A percentile compares a stretch with the other conserved stretches of the same genome.
These are phyloP conservation scores for Nomada hirtipes DNA, from an alignment of 2,888 invertebrate species.

Conservation along the genomic window DNA sequence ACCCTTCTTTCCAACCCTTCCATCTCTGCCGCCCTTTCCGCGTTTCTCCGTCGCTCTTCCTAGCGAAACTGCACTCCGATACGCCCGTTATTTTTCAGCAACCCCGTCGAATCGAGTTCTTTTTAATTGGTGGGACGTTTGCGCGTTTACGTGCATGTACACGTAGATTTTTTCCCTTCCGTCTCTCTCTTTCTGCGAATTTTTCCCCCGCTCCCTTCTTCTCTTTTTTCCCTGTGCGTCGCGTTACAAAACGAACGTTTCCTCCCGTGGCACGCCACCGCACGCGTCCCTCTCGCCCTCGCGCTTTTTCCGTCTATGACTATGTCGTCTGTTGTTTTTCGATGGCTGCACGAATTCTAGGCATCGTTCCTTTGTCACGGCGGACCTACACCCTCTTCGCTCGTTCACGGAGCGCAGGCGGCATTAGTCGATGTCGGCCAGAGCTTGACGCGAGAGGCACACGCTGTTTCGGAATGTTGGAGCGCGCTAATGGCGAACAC, in stretches of 20 bases:
- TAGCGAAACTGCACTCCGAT: constrained; percentile 76
- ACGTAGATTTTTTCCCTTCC: constrained; percentile 16
- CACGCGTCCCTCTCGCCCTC: constrained; percentile 12
- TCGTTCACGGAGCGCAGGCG: neutral
- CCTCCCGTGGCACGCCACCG: neutral
- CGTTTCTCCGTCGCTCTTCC: constrained; percentile 58
- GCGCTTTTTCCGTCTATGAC: neutral
- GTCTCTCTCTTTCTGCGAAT: neutral
- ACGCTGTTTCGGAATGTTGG: constrained; percentile 22
- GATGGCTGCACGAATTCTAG: constrained; percentile 62
- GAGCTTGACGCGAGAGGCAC: constrained; percentile 12
- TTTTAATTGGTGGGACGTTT: constrained; percentile 78
- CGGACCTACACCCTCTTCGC: constrained; percentile 5
- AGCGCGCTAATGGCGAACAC: constrained; percentile 42
- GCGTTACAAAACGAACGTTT: neutral
- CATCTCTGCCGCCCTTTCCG: constrained; percentile 40
- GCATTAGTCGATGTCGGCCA: constrained; percentile 27
- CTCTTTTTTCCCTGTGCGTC: constrained; percentile 12
- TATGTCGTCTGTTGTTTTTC: constrained; percentile 54
- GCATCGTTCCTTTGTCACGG: constrained; percentile 57
- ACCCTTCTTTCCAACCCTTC: constrained; percentile 37
- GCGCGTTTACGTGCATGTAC: constrained; percentile 60
- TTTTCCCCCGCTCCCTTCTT: neutral
- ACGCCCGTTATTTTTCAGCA: constrained; percentile 78
- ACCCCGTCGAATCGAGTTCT: constrained; percentile 77